Percentiles rank a stretch among this genome's conserved stretches.
Conservation (phyloP, 2,888 invertebrate genomes). For the Actias luna region DNA sequence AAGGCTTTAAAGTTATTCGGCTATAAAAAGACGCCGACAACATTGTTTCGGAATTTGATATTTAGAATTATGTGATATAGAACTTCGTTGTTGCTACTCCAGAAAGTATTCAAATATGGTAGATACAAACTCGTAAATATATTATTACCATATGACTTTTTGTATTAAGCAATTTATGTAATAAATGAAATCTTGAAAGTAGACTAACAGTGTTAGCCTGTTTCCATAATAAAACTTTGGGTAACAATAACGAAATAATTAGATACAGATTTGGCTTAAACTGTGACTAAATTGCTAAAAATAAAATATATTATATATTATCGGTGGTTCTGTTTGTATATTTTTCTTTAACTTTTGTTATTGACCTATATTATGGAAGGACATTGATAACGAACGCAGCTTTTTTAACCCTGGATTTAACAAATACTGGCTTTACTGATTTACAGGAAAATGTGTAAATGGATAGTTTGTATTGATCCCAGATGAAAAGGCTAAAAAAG, state of each 20-base stretch:
- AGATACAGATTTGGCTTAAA: not conserved
- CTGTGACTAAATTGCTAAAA: not conserved
- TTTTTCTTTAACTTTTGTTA: no score
- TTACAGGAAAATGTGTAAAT: no score
- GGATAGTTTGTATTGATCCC: no score
- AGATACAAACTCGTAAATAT: not conserved
- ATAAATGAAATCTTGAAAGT: slow-evolving; percentile 29
- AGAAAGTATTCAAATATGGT: not conserved
- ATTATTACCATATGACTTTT: slow-evolving; percentile 8
- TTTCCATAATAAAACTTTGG: slow-evolving; percentile 12
- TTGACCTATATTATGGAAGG: no score
- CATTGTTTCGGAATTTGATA: slow-evolving; percentile 33
- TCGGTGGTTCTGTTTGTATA: no score
- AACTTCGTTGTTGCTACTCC: not conserved
- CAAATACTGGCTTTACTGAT: no score
- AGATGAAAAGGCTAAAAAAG: no score
- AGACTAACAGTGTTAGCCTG: slow-evolving; percentile 22
- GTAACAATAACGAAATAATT: not conserved
- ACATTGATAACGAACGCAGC: no score
- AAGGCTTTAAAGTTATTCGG: slow-evolving; percentile 19
- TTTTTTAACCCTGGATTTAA: no score
- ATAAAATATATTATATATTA: no score
- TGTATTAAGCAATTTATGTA: slow-evolving; percentile 30
- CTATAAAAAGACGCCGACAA: slow-evolving; percentile 20
- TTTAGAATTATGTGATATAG: slow-evolving; percentile 26